A percentile compares a stretch with the other conserved stretches of the same genome.
phyloP scores from a whole-genome alignment of 2,113 vertebrate species.

The Tonatia bakeri region DNA sequence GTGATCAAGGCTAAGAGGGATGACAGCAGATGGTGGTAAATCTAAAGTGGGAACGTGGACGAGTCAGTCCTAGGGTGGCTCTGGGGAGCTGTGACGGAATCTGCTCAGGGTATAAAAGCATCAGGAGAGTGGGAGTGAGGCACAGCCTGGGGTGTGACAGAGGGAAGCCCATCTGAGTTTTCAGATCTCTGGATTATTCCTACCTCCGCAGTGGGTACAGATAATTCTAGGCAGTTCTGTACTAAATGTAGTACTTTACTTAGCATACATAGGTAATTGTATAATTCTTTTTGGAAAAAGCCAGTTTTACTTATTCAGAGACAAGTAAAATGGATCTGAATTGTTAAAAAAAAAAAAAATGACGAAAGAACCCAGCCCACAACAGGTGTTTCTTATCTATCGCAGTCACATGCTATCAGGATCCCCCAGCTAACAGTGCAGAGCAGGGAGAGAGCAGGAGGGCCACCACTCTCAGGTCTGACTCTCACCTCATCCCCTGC shows the following conservation, averaged over 20 bases:
- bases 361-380: neutral
- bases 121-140: neutral
- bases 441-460: neutral
- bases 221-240: neutral
- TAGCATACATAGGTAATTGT: neutral
- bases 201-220: neutral
- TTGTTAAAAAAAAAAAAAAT: neutral
- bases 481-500: neutral
- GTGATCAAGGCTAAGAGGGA: neutral
- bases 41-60: neutral
- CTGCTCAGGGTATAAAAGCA: neutral
- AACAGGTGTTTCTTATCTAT: neutral
- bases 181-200: neutral
- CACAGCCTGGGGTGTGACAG: neutral
- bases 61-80: neutral
- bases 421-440: neutral
- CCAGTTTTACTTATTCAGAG: conserved; percentile 8
- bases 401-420: neutral
- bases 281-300: neutral
- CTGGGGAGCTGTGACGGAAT: neutral
- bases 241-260: neutral
- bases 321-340: neutral
- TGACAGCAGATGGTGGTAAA: neutral
- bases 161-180: neutral
- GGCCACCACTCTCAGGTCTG: neutral